A percentile compares a stretch with the other conserved stretches of the same genome.
phyloP scores from a whole-genome alignment of 2,888 invertebrate species.

The Drosophila atroscutellata region DNA sequence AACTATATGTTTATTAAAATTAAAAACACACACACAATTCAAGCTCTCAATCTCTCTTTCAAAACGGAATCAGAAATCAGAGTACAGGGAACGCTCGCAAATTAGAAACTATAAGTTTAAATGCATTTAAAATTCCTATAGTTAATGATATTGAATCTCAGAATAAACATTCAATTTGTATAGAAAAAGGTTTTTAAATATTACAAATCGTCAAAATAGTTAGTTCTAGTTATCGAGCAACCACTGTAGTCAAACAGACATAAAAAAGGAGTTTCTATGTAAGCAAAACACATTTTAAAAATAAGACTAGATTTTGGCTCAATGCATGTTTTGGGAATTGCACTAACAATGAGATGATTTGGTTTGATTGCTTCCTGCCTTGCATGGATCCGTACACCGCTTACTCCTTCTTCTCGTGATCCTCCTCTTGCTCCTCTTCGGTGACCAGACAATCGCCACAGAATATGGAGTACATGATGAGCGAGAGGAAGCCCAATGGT shows the following conservation, averaged over 20 bases:
- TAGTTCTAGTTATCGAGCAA: background rate
- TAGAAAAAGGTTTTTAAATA: background rate
- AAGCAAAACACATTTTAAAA: constrained; percentile 45
- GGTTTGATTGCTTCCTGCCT: constrained; percentile 1
- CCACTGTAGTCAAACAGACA: constrained; percentile 1
- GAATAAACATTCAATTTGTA: background rate
- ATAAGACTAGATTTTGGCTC: constrained; percentile 77
- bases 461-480: constrained; percentile 98
- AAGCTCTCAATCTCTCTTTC: constrained; percentile 28
- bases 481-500: constrained; percentile 95
- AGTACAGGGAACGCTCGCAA: constrained; percentile 7
- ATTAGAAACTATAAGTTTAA: background rate
- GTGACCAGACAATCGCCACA: constrained; percentile 98
- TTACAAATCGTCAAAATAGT: background rate
- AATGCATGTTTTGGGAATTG: constrained; percentile 47
- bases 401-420: constrained; percentile 86
- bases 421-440: constrained; percentile 88
- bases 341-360: constrained; percentile 54
- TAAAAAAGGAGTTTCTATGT: constrained; percentile 12
- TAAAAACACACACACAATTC: constrained; percentile 43
- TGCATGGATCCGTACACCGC: constrained; percentile 34
- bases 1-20: constrained; percentile 70
- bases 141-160: background rate
- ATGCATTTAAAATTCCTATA: background rate
- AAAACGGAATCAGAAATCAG: constrained; percentile 10